Conservation (phyloP, 2,888 invertebrate genomes). For the Campoplex nolae region DNA sequence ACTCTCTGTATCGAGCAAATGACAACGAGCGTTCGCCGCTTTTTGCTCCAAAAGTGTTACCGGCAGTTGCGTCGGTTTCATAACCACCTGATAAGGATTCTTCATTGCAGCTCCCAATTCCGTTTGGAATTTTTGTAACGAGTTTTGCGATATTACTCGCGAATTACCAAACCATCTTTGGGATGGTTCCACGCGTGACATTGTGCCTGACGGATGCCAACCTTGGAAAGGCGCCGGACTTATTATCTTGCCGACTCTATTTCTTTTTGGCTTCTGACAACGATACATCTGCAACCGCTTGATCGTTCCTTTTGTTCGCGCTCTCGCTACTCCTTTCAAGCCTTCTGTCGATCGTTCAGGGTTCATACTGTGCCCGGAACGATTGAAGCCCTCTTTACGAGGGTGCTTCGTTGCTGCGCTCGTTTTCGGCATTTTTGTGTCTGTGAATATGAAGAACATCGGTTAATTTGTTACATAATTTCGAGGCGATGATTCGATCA, state of each 20-base stretch:
- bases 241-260: conserved; percentile 95
- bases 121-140: conserved; percentile 95
- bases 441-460: background rate
- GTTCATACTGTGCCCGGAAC: conserved; percentile 97
- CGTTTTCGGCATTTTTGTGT: conserved; percentile 90
- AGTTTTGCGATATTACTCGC: conserved; percentile 96
- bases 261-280: conserved; percentile 97
- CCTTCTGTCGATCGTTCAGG: conserved; percentile 93
- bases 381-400: conserved; percentile 93
- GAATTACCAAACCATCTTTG: conserved; percentile 99
- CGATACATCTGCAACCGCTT: conserved; percentile 99
- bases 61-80: conserved; percentile 98
- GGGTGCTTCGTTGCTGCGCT: conserved; percentile 90
- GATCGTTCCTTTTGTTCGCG: conserved; percentile 96
- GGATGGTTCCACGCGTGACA: conserved; percentile 98
- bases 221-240: conserved; percentile 98
- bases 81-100: conserved; percentile 98
- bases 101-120: conserved; percentile 97
- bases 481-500: background rate
- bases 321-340: conserved; percentile 93
- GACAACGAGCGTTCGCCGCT: conserved; percentile 95
- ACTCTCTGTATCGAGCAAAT: conserved; percentile 97
- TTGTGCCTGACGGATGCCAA: conserved; percentile 93
- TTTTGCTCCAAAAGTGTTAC: conserved; percentile 97
- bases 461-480: background rate